Evolutionary conservation across 2,888 invertebrate species (phyloP).

Genomic region (Pachycephus smyrnensis): DNA sequence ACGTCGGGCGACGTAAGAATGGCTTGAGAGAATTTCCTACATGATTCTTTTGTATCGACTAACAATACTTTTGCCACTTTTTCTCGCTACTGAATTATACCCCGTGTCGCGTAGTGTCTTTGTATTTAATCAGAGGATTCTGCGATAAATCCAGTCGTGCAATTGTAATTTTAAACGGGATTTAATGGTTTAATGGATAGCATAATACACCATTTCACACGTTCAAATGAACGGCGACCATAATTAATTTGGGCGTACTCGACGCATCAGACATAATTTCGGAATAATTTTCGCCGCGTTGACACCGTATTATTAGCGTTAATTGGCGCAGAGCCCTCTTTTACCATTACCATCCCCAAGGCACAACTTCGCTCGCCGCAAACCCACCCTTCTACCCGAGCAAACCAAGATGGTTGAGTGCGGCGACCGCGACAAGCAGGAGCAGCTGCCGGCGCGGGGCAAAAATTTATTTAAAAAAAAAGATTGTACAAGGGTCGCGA

Average conservation of each 20-base stretch:
- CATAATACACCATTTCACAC: background rate
- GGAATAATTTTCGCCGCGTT: constrained; percentile 27
- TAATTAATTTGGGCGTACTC: constrained; percentile 16
- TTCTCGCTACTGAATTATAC: background rate
- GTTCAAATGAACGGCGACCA: background rate
- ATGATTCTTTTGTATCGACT: background rate
- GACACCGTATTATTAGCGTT: constrained; percentile 32
- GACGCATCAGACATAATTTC: constrained; percentile 18
- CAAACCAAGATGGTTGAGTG: background rate
- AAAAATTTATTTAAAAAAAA: background rate
- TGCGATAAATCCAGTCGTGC: background rate
- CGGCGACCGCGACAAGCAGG: background rate
- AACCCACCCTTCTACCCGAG: background rate
- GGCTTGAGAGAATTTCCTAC: background rate
- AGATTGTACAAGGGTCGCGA: background rate
- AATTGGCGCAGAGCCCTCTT: constrained; percentile 31
- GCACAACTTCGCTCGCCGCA: background rate
- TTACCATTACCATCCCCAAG: constrained; percentile 27
- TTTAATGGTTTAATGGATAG: background rate
- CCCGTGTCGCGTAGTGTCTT: background rate
- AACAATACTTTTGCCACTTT: background rate
- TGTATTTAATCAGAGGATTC: background rate
- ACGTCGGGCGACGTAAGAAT: background rate
- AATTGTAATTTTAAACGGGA: background rate
- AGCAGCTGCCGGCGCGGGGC: background rate